Conservation (phyloP, 2,113 vertebrate genomes). For the Acanthochromis polyacanthus region DNA sequence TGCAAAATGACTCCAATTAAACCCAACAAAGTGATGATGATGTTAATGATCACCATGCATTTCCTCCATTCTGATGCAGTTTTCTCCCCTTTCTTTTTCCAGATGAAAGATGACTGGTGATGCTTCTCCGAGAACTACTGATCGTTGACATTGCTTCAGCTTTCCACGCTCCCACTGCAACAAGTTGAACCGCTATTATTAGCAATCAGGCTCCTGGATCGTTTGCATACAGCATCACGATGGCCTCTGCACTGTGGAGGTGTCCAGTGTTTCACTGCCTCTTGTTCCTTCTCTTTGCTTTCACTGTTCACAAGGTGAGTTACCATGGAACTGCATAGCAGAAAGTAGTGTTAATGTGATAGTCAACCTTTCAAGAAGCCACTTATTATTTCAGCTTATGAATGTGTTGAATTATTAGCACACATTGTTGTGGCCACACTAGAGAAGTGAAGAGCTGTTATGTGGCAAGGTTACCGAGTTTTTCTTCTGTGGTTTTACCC, state of each 20-base stretch:
- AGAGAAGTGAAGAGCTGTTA: conserved; percentile 40
- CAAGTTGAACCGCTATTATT: conserved; percentile 42
- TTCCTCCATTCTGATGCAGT: conserved; percentile 25
- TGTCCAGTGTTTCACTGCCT: conserved; percentile 74
- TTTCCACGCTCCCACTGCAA: conserved; percentile 37
- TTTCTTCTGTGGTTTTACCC: conserved; percentile 48
- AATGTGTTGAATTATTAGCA: conserved; percentile 63
- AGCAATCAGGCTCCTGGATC: conserved; percentile 59
- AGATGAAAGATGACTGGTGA: conserved; percentile 80
- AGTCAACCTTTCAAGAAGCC: conserved; percentile 53
- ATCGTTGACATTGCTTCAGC: conserved; percentile 72
- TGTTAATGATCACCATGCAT: not conserved
- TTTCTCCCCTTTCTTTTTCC: conserved; percentile 28
- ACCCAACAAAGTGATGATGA: conserved; percentile 1
- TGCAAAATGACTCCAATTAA: not conserved
- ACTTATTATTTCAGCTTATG: conserved; percentile 62
- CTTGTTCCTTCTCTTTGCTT: conserved; percentile 73
- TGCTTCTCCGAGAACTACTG: conserved; percentile 64
- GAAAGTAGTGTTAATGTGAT: conserved; percentile 45
- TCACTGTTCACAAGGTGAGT: conserved; percentile 82
- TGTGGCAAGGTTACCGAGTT: conserved; percentile 47
- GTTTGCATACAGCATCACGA: conserved; percentile 65
- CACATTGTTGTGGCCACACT: conserved; percentile 35
- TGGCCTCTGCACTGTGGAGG: conserved; percentile 80
- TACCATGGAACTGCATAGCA: conserved; percentile 42